A percentile compares a stretch with the other conserved stretches of the same genome.
These are phyloP conservation scores for Teinopalpus imperialis DNA, from an alignment of 2,888 invertebrate genomes.

Conservation along the genomic window DNA sequence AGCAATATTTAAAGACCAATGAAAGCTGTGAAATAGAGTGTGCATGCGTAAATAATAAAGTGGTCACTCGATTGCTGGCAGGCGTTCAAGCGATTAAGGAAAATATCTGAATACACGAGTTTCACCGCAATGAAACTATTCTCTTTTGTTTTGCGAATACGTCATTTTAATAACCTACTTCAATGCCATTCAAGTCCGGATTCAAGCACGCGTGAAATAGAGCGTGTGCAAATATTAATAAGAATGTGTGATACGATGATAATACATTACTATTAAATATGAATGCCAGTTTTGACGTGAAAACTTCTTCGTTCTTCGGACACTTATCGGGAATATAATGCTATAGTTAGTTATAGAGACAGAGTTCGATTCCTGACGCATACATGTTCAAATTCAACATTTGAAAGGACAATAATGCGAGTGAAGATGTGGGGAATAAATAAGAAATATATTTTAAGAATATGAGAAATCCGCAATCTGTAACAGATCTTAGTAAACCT, in stretches of 20 bases:
- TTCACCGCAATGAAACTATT: background rate
- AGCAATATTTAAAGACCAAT: background rate
- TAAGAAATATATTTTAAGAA: too few species aligned
- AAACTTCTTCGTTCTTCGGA: too few species aligned
- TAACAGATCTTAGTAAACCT: too few species aligned
- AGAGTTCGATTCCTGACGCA: too few species aligned
- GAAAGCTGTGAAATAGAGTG: constrained; percentile 7
- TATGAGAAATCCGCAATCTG: too few species aligned
- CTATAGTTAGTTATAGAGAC: too few species aligned
- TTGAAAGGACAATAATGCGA: too few species aligned
- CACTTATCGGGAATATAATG: too few species aligned
- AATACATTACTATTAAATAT: background rate
- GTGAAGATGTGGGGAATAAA: too few species aligned
- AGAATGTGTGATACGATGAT: background rate
- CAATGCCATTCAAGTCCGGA: constrained; percentile 4
- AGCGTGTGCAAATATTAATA: too few species aligned
- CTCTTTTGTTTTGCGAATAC: background rate
- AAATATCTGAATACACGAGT: background rate
- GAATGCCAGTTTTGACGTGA: too few species aligned
- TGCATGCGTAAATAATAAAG: background rate
- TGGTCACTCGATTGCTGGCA: background rate
- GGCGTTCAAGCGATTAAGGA: constrained; percentile 5
- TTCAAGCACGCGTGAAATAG: constrained; percentile 2
- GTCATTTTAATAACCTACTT: background rate
- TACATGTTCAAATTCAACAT: too few species aligned